Evolutionary conservation across 2,113 vertebrate species (phyloP).

Genomic region (Istiophorus platypterus): DNA sequence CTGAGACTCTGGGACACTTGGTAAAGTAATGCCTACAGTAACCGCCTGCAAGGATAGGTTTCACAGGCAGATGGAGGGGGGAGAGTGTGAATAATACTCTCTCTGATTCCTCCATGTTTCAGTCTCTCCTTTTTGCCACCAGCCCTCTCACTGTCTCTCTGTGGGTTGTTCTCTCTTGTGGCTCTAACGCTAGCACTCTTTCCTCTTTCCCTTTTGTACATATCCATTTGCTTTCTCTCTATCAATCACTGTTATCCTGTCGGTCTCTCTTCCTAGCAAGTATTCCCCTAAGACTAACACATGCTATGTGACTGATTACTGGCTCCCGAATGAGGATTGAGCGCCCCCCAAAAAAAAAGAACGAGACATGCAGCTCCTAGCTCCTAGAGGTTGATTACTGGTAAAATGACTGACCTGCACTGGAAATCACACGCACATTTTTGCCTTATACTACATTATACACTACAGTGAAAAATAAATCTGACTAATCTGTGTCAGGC

Average conservation of each 20-base stretch:
- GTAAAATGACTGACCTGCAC: neutral
- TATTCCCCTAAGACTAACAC: neutral
- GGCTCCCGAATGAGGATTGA: slow-evolving; percentile 12
- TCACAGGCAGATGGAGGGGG: slow-evolving; percentile 36
- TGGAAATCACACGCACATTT: neutral
- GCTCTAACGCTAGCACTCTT: neutral
- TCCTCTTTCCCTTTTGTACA: slow-evolving; percentile 3
- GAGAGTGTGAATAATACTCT: neutral
- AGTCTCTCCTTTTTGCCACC: neutral
- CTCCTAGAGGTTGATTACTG: slow-evolving; percentile 1
- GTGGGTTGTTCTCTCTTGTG: slow-evolving; percentile 8
- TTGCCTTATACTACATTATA: too few species aligned
- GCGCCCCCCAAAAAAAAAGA: neutral
- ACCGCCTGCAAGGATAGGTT: slow-evolving; percentile 22
- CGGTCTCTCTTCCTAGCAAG: neutral
- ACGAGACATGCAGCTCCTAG: neutral
- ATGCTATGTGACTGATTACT: slow-evolving; percentile 17
- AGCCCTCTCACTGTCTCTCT: neutral
- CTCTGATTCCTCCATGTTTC: slow-evolving; percentile 32
- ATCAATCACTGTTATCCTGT: slow-evolving; percentile 5
- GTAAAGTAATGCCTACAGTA: slow-evolving; percentile 27
- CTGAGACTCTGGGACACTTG: slow-evolving; percentile 24
- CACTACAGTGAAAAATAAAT: neutral
- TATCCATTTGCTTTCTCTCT: slow-evolving; percentile 15
- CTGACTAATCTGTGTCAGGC: neutral